Evolutionary conservation across 2,888 invertebrate genomes (phyloP), one percentile per base, ranked within the genome.

Genomic region (Papilio demoleus): DNA sequence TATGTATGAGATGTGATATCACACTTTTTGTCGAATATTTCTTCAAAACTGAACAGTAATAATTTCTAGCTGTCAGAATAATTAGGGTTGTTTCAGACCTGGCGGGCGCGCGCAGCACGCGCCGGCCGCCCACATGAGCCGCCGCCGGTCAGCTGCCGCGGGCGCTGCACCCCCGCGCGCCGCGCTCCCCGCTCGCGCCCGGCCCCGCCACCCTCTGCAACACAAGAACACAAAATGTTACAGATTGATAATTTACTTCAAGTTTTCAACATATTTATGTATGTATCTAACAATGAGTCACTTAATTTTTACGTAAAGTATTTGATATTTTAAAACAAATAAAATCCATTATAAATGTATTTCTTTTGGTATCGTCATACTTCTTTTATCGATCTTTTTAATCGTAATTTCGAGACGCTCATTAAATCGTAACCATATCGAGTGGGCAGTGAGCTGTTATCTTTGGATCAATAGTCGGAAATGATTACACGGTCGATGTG

Each of bases 21-120:
- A 5, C 5, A 40, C 40, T 40, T 5, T n/a, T 40, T n/a, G 40
- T n/a, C 40, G 40, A n/a, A 40, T 4, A 6, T 4, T 14, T n/a
- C n/a, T n/a, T 40, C n/a, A 40, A n/a, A 14, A n/a, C n/a, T 40
- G n/a, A n/a, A n/a, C 4, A 40, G n/a, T n/a, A n/a, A 40, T n/a
- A 40, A 38, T 12, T n/a, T n/a, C n/a, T n/a, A n/a, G n/a, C n/a
- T 40, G 40, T 40, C 40, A n/a, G n/a, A n/a, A n/a, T 40, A 40
- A n/a, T 40, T 3, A 40, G 40, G 34, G 50, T 59, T 53, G 31
- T 11, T 36, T 67, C 45, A 70, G 75, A 91, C 92, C 91, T 92
- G 92, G 83, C 88, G 91, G 93, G 88, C 93, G 92, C 87, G 92
- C 90, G 92, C 93, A 92, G 90, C 93, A 93, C 81, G 86, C 93